phyloP scores from a whole-genome alignment of 2,888 invertebrate genomes.

The Oegoconia quadripuncta region DNA sequence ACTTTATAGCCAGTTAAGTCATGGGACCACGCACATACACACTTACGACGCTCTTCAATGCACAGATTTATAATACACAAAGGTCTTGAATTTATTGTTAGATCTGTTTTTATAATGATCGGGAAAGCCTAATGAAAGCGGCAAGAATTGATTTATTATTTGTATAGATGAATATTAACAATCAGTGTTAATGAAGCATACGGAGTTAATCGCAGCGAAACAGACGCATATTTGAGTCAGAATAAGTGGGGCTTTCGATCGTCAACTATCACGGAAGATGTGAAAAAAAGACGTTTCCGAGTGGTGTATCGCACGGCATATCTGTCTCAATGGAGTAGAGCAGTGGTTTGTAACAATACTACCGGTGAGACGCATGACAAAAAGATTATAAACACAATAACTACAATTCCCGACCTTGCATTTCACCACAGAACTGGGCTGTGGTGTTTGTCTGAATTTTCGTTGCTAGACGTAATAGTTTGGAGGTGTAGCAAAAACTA shows the following conservation, averaged over 20 bases:
- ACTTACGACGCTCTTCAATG: constrained; percentile 14
- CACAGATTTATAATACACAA: constrained; percentile 9
- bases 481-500: too few species aligned
- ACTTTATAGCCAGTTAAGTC: constrained; percentile 33
- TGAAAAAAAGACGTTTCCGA: constrained; percentile 48
- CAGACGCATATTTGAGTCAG: constrained; percentile 51
- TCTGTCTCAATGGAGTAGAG: constrained; percentile 64
- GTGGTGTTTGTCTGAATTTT: too few species aligned
- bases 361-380: constrained; percentile 65
- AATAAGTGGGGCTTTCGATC: constrained; percentile 55
- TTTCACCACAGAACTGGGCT: constrained; percentile 64
- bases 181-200: constrained; percentile 28
- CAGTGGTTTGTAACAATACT: constrained; percentile 57
- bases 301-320: constrained; percentile 64
- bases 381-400: constrained; percentile 64
- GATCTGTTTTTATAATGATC: constrained; percentile 2
- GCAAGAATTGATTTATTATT: constrained; percentile 6
- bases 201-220: constrained; percentile 40
- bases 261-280: constrained; percentile 56
- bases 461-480: too few species aligned
- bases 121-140: constrained; percentile 2
- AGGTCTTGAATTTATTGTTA: constrained; percentile 4
- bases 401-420: constrained; percentile 60
- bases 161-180: constrained; percentile 33
- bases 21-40: constrained; percentile 21